Base-by-base conservation (phyloP, 53 echinoderm and acorn worm genomes). In the Apostichopus leukothele region DNA sequence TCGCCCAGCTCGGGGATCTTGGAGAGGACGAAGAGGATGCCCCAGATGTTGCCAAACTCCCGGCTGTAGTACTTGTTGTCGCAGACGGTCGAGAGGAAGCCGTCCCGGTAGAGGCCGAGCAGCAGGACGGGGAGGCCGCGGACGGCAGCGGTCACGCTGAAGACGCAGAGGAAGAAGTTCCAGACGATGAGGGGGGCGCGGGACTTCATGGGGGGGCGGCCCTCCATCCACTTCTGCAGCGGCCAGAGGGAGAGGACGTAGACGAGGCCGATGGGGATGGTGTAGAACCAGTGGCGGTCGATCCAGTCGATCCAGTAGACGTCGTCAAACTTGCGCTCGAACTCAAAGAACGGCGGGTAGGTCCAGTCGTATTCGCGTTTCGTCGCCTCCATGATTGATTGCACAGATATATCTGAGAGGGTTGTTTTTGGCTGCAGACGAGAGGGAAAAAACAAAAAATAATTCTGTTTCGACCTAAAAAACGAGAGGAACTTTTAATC, bases 21-120 rank as follows among this genome's bases (percentile, higher is more conserved):
- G 21, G 92, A 92, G 6, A 92, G 76, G 20, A 89, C 89, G 57
- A 92, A 92, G n/a, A 92, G 52, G 12, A 92, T 51, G 6, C 93
- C 91, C 95, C 95, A 95, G 50, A 95, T 86, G 23, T 89, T 91
- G 23, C 93, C 59, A 83, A 90, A 95, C 55, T 91, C 89, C 10
- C 76, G 59, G 74, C 73, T 63, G 90, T 89, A 93, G 79, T 93
- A 93, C 25, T 88, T 86, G 59, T 74, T 89, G 61, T 93, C 83
- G 53, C 95, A 95, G 52, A 92, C 90, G 1, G 92, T 90, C 6
- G 90, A 84, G 68, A 87, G 89, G 90, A 91, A 93, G 9, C 95
- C 95, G 67, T 95, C 89, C 16, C 79, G 12, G 51, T 85, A 50
- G 18, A 92, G 20, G 9, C 85, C 89, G 0, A 50, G 66, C 9